These are phyloP conservation scores for Prunella strophiata DNA, from an alignment of 2,797 vertebrate genomes.

Conservation along the genomic window DNA sequence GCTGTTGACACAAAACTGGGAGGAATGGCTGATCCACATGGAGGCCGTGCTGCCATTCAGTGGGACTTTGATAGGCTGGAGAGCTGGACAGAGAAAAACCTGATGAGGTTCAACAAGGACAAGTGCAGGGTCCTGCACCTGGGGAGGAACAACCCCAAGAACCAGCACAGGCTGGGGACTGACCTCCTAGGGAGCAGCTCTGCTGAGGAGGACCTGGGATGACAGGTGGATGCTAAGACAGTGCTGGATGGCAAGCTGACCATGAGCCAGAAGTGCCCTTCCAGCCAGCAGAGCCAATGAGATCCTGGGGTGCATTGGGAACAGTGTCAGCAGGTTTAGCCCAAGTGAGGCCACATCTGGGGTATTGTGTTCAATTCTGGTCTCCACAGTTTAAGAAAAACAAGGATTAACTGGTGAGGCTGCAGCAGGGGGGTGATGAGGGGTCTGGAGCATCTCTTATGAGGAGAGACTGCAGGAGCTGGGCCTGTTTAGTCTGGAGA, in stretches of 20 bases:
- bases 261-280: no score
- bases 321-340: not conserved
- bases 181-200: no score
- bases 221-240: not conserved
- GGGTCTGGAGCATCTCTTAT: not conserved
- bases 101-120: no score
- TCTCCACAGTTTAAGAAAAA: not conserved
- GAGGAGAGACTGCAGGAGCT: not conserved
- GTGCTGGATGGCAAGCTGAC: not conserved
- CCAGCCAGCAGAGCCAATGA: not conserved
- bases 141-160: no score
- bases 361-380: no score
- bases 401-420: not conserved
- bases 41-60: not conserved
- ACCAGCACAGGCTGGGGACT: no score
- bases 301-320: not conserved
- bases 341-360: not conserved
- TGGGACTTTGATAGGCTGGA: not conserved
- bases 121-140: no score
- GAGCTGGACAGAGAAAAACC: not conserved
- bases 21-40: not conserved
- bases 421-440: not conserved
- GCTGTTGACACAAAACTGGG: not conserved
- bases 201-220: not conserved
- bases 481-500: not conserved